Percentiles rank a stretch among this genome's conserved stretches.
These are phyloP conservation scores for Galleria mellonella DNA, from an alignment of 1,140 invertebrate species.

Conservation along the genomic window DNA sequence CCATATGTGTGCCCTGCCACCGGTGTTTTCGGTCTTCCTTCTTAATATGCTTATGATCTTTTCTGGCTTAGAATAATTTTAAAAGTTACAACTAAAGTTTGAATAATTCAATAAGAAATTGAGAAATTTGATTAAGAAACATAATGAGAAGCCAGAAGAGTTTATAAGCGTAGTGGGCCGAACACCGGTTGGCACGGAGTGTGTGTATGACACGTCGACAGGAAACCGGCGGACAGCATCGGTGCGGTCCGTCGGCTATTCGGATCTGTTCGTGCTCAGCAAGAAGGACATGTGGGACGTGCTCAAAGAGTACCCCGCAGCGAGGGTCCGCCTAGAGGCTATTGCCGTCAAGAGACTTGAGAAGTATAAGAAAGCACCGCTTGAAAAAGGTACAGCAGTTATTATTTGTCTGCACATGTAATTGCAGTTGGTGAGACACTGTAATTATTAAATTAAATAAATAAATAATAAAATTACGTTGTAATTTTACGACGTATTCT, in stretches of 20 bases:
- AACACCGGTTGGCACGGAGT: slow-evolving; percentile 66
- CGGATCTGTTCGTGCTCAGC: slow-evolving; percentile 97
- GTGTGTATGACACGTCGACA: slow-evolving; percentile 76
- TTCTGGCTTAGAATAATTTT: slow-evolving; percentile 12
- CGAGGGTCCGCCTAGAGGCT: slow-evolving; percentile 95
- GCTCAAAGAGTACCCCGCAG: slow-evolving; percentile 97
- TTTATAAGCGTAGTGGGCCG: slow-evolving; percentile 31
- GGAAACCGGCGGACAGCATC: slow-evolving; percentile 97
- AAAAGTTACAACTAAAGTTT: no score
- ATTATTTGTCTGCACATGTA: no score
- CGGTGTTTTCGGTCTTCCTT: slow-evolving; percentile 25
- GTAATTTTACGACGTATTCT: no score
- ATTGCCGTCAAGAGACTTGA: slow-evolving; percentile 97
- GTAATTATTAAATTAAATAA: no score
- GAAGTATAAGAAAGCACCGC: slow-evolving; percentile 94
- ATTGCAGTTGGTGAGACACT: no score
- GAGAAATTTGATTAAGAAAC: neutral
- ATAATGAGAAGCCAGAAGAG: slow-evolving; percentile 21
- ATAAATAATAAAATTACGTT: no score
- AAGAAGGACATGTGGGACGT: slow-evolving; percentile 99
- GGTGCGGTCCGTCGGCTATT: slow-evolving; percentile 97
- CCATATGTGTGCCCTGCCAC: slow-evolving; percentile 18
- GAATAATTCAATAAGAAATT: neutral
- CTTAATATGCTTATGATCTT: slow-evolving; percentile 18
- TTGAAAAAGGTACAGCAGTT: slow-evolving; percentile 85